Base-by-base conservation (phyloP, 2,888 invertebrate species). In the Athrips mouffetella region DNA sequence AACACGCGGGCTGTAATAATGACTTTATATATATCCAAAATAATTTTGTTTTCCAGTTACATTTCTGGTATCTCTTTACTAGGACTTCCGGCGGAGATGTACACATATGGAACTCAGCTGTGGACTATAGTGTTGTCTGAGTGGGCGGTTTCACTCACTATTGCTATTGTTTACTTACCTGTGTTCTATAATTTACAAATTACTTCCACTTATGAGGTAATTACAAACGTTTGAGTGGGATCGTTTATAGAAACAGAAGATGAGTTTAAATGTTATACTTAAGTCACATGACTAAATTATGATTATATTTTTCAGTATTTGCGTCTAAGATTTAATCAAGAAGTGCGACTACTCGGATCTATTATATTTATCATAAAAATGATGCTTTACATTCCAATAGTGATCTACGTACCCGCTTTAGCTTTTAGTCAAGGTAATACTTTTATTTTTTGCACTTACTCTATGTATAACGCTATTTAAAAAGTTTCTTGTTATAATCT, bases 351-450 rank as follows among this genome's bases (percentile, higher is more conserved):
- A 16, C 76, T 93, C 62, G 94, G 94, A 48, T 92, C 92, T 0
- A 79, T 91, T 39, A 90, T 94, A 67, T 94, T 94, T 67, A 82
- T 93, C 6, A 89, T 92, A 11, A 93, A 94, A 87, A 93, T 94
- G 93, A 67, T 94, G 67, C 87, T 94, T 15, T 94, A 94, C 73
- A 93, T 94, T 73, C 94, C 96, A 1, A 93, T 96, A 50, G 96
- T 96, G 0, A 92, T 97, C 53, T 96, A 96, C 73, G 96, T 96
- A 3, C 96, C 96, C 45, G 94, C 96, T 2, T 81, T 96, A 63
- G 96, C 96, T 1, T 93, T 97, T 65, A 93, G 92, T 79, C 94
- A 94, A 92, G 93, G 93, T 93, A 89, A 63, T 40, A 20, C 13
- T 47, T 1, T 3, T n/a, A 4, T 35, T 7, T 18, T 35, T 18